phyloP scores from a whole-genome alignment of 30 jellyfish, hydroid and myxozoan genomes.

The Haliclystus octoradiatus region DNA sequence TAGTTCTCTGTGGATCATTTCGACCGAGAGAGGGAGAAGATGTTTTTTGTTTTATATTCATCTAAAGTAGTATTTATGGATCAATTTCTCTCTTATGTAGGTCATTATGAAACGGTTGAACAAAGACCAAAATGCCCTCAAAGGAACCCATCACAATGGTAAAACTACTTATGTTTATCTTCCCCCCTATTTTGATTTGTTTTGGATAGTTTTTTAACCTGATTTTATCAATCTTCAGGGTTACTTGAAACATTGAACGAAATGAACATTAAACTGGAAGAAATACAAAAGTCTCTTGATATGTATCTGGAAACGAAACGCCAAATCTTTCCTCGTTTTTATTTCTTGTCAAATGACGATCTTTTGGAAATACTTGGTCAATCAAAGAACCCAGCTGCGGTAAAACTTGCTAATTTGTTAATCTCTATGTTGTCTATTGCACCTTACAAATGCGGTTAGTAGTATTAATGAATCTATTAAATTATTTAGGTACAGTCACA shows the following conservation, averaged over 20 bases:
- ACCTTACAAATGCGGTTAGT: too few species aligned
- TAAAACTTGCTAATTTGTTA: constrained; percentile 25
- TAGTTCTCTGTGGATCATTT: too few species aligned
- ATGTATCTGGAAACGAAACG: constrained; percentile 96
- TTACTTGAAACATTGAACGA: constrained; percentile 84
- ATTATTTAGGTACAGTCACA: constrained; percentile 88
- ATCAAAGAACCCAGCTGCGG: constrained; percentile 96
- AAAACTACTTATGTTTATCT: background rate
- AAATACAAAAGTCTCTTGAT: constrained; percentile 92
- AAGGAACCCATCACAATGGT: constrained; percentile 93
- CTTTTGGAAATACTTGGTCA: constrained; percentile 91
- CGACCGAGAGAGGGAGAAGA: too few species aligned
- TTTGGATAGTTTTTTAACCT: background rate
- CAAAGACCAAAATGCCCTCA: constrained; percentile 82
- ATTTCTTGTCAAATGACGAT: constrained; percentile 93
- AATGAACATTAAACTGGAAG: constrained; percentile 91
- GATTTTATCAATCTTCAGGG: constrained; percentile 39
- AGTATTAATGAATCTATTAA: too few species aligned
- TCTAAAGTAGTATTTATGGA: too few species aligned
- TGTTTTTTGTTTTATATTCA: too few species aligned
- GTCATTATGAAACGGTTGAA: constrained; percentile 83
- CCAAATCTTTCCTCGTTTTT: constrained; percentile 94
- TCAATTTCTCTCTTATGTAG: constrained; percentile 9
- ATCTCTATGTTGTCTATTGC: too few species aligned
- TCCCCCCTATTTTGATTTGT: background rate